Base-by-base conservation (phyloP, 2,888 invertebrate species). In the Synanthedon formicaeformis region DNA sequence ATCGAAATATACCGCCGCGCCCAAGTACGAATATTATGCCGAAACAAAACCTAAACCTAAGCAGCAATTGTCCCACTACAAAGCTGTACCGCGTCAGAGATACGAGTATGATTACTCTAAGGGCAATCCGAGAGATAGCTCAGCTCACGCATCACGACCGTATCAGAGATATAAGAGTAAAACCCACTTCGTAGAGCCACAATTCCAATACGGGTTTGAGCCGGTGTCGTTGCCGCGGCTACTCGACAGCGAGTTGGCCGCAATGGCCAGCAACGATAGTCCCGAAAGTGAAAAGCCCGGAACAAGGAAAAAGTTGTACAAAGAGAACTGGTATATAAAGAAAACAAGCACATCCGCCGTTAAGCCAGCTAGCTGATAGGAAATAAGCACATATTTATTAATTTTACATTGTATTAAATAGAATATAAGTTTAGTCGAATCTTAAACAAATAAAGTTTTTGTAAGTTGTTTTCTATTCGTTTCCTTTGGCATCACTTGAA, bases 171-270 rank as follows among this genome's bases (percentile, higher is more conserved):
- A 73, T 53, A 77, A 68, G 54, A 67, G 62, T 53, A 79, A 72
- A 61, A 82, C 82, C 41, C 75, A 75, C 55, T 84, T 85, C 54
- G 82, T 86, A 45, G 85, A 86, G 59, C 88, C 88, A 0, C 85
- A 82, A 56, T 87, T 81, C 60, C 86, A 88, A 58, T 88, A 87
- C 59, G 88, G 88, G 8, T 88, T 88, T 63, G 84, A 86, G 57
- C 87, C 88, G 10, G 69, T 83, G 53, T 62, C 75, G 8, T 59
- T 83, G 56, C 82, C 85, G 41, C 68, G 68, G 53, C 64, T 83
- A 23, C 69, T 85, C 40, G 85, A 86, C 58, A 82, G 83, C 56
- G 85, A 86, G 59, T 60, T 84, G 23, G 74, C 85, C 13, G 77
- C 86, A 8, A 83, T 85, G 81, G 80, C 84, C 2, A 81, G 75